A percentile compares a stretch with the other conserved stretches of the same genome.
phyloP scores from a whole-genome alignment of 2,797 vertebrate species.

The Myotis pilosus region DNA sequence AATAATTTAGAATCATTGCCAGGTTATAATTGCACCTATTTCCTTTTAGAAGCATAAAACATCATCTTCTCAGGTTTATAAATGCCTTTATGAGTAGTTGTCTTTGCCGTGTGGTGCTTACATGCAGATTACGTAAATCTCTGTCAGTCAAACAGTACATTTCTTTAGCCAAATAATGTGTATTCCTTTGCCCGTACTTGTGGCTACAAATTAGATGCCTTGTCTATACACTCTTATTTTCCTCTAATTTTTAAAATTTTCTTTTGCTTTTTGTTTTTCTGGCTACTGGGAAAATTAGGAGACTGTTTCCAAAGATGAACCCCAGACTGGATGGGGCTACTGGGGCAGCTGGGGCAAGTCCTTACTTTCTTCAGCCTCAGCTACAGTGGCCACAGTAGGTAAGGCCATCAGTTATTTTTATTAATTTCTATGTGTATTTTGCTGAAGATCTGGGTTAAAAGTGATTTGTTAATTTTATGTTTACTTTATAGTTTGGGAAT shows the following conservation, averaged over 20 bases:
- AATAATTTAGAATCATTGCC: not conserved
- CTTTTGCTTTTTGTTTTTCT: slow-evolving; percentile 27
- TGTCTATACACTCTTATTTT: not conserved
- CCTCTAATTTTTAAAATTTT: slow-evolving; percentile 38
- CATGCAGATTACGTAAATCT: not conserved
- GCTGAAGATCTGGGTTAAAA: slow-evolving; percentile 23
- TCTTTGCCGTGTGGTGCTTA: not conserved
- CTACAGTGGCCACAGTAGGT: slow-evolving; percentile 96
- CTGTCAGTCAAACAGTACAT: not conserved
- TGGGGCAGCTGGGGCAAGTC: slow-evolving; percentile 99
- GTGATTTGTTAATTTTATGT: slow-evolving; percentile 20
- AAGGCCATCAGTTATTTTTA: slow-evolving; percentile 78
- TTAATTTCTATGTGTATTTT: slow-evolving; percentile 22
- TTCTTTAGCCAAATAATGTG: not conserved
- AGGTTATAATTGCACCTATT: not conserved
- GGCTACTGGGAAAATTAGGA: slow-evolving; percentile 76
- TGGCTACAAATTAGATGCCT: not conserved
- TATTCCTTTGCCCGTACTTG: not conserved
- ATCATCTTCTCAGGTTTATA: not conserved
- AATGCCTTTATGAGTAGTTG: not conserved
- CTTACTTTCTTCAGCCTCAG: slow-evolving; percentile 93
- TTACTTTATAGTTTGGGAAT: slow-evolving; percentile 53
- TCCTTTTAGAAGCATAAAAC: not conserved
- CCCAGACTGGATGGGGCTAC: slow-evolving; percentile 93
- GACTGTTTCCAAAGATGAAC: slow-evolving; percentile 81